Base-by-base conservation (phyloP, 2,113 vertebrate species). In the Callaeas wilsoni region DNA sequence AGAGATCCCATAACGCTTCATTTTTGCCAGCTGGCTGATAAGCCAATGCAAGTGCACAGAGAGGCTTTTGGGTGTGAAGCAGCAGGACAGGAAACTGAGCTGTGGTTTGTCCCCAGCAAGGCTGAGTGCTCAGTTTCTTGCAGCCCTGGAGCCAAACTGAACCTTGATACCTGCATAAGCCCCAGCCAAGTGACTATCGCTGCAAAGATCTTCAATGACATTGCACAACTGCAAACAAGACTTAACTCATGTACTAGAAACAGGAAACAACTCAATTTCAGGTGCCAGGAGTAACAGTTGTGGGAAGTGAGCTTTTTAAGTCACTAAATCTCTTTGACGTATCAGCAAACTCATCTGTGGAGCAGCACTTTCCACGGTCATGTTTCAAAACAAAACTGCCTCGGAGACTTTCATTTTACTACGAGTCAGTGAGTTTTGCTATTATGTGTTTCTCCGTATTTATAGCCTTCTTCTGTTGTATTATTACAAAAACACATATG, bases 351-450 rank as follows among this genome's bases (percentile, higher is more conserved):
- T 89, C 79, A 81, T 88, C 76, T 80, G 52, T 35, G 30, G 56
- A 93, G 50, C 44, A 68, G 7, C 39, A n/a, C 60, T 86, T 80
- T 47, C 50, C 71, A 60, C 0, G 19, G 27, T 41, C 69, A 9
- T 7, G 55, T 85, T 96, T 96, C 94, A 96, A 90, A 96, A 86
- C 83, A 96, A 71, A 95, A 87, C 77, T 62, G 62, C 5, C 0
- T 75, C 7, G 4, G 47, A 50, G 39, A 77, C 16, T 84, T 79
- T 35, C 32, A 65, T 90, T 94, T 86, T 70, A 93, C 78, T n/a
- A 52, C 8, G 1, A 86, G 65, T 18, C 91, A 33, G 7, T 27
- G 76, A 86, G 83, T 79, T 96, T n/a, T 88, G 44, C 76, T 90
- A 64, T 29, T 47, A n/a, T 1, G 10, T 33, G 35, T 60, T 91